These are phyloP conservation scores for Drosophila lacteicornis DNA, from an alignment of 1,140 invertebrate species.

Conservation along the genomic window DNA sequence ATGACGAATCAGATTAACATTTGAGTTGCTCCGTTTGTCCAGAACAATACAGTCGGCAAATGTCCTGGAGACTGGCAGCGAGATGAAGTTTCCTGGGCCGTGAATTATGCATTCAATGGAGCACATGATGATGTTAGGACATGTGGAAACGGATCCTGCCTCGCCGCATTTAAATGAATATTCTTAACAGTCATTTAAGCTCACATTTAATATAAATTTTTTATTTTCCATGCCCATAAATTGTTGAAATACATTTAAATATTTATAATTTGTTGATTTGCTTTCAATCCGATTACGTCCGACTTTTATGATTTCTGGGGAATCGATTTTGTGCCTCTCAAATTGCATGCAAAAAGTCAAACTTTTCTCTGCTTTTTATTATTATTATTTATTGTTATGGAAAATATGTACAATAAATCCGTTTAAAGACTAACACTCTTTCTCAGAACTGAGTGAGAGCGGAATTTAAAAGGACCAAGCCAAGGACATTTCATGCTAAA, in stretches of 20 bases:
- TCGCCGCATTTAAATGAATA: neutral
- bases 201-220: neutral
- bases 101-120: conserved; percentile 26
- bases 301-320: neutral
- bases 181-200: neutral
- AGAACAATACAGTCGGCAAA: conserved; percentile 1
- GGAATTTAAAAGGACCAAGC: neutral
- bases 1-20: conserved; percentile 23
- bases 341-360: conserved; percentile 11
- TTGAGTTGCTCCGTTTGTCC: conserved; percentile 2
- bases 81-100: neutral
- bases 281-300: neutral
- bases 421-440: neutral
- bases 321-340: conserved; percentile 2
- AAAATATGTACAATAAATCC: conserved; percentile 7
- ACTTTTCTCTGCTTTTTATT: neutral
- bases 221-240: neutral
- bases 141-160: neutral
- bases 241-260: neutral
- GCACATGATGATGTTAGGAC: neutral
- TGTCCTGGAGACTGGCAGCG: neutral
- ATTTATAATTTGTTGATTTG: conserved; percentile 1
- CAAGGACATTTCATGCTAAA: too few relatives aligned
- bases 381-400: too few relatives aligned
- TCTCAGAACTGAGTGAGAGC: neutral